These are phyloP conservation scores for Pelobates fuscus DNA, from an alignment of 2,113 vertebrate species.

Conservation along the genomic window DNA sequence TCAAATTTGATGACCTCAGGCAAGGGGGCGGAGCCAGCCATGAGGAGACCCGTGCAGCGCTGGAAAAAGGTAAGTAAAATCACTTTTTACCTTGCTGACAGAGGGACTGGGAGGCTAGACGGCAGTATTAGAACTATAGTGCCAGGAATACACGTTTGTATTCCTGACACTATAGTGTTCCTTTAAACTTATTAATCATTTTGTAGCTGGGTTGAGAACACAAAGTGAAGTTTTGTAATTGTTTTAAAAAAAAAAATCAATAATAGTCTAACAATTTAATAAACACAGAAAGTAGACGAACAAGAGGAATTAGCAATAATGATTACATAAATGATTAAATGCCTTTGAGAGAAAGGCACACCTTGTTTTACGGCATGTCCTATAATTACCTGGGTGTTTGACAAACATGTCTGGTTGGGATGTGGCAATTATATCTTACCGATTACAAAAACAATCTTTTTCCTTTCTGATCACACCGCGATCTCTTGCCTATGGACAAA, in stretches of 20 bases:
- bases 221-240: not conserved
- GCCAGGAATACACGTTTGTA: no score
- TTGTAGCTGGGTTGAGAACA: not conserved
- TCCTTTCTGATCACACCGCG: not conserved
- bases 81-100: no score
- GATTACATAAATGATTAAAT: slow-evolving; percentile 37
- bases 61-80: no score
- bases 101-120: no score
- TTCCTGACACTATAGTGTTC: no score
- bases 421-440: not conserved
- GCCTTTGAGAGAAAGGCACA: slow-evolving; percentile 13
- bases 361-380: slow-evolving; percentile 33
- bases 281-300: slow-evolving; percentile 5
- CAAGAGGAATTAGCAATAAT: slow-evolving; percentile 13
- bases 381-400: slow-evolving; percentile 35
- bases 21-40: no score
- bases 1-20: no score
- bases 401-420: slow-evolving; percentile 4
- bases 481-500: no score
- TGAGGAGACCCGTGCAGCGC: no score
- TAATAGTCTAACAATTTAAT: not conserved
- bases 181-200: no score
- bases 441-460: not conserved
- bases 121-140: no score
- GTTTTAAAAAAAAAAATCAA: not conserved